Base-by-base conservation (phyloP, 2,113 vertebrate genomes). In the Campylorhamphus procurvoides region DNA sequence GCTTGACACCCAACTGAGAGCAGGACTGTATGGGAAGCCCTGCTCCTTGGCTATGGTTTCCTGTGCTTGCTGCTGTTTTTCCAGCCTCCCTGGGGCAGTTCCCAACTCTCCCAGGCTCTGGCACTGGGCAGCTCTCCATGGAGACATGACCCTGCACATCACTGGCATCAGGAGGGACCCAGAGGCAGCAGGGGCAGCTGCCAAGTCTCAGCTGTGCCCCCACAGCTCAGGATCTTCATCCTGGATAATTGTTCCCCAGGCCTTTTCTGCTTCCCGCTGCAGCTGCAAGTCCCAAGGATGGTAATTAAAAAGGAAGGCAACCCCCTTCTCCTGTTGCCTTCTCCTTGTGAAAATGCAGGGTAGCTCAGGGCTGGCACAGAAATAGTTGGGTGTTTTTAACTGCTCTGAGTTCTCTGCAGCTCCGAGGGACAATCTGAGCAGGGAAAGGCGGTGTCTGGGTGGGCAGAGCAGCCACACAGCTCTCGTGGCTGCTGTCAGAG, bases 31-130 rank as follows among this genome's bases (percentile, higher is more conserved):
- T 95, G 44, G 97, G 98, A 98, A 98, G 95, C 93, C 37, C 97
- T 91, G 96, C 86, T 98, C 90, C 91, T 89, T 97, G 96, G 94
- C 93, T 96, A 97, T 97, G 87, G 96, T 98, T 98, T 98, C 98
- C 98, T 98, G 96, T 90, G 93, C 93, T 72, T 39, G 96, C 97
- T 97, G 93, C 98, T 98, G 97, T 97, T 98, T 97, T 94, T 92
- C 64, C 88, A 93, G 93, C 87, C 89, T 92, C 87, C 96, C 87
- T 77, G 78, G 62, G 89, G 93, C 52, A 84, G 35, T 96, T 50
- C 88, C 67, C 79, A 46, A 87, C 81, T 81, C 63, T 62, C 87
- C 52, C 84, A 68, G 85, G 64, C 39, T 49, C 92, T 88, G 92
- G 90, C 89, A 81, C 88, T 42, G 14, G 4, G 6, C 95, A 95